Evolutionary conservation across 2,113 vertebrate genomes (phyloP), one percentile per base, ranked within the genome.

Genomic region (Brachypodius melanocephalos): DNA sequence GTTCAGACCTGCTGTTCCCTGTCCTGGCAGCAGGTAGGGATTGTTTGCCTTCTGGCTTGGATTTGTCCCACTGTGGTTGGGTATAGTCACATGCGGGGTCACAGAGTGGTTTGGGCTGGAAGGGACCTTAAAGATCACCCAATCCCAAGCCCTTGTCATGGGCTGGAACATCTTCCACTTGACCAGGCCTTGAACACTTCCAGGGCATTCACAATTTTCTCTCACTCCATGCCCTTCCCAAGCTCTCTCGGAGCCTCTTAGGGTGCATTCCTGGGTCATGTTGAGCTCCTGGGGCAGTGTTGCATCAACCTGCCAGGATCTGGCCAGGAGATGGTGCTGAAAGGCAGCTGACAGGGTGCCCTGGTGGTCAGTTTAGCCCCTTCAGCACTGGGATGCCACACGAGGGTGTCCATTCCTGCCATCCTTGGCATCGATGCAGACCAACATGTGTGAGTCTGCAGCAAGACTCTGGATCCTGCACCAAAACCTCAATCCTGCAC

Each of bases 311-410:
- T 79, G 66, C 89, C 45, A 4, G 31, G n/a, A 19, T 66, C 29
- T 84, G 85, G 69, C 93, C 95, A 92, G 89, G 90, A 95, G 95
- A 84, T 96, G 94, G 94, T 95, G 95, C 95, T 96, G 92, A 21
- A 84, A 93, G 79, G 95, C 95, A 92, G 67, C 81, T 5, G 62
- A 9, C 89, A 81, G 69, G 43, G 61, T 71, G 90, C 62, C 54
- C 36, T 16, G 45, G 17, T 80, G 59, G 62, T 55, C 76, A 31
- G 16, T 55, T 62, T 1, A 18, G 42, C 68, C 68, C 55, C 48
- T 20, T 55, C 49, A 49, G 68, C 42, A 3, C 22, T 34, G 76
- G 76, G 48, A 16, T 81, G 75, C 68, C 68, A 81, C 76, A 25
- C 1, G 9, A 36, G 48, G 58, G 9, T 8, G 10, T 4, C 2